Percentiles rank a stretch among this genome's conserved stretches.
Conservation (phyloP, 2,113 vertebrate genomes). For the Callocephalon fimbriatum region DNA sequence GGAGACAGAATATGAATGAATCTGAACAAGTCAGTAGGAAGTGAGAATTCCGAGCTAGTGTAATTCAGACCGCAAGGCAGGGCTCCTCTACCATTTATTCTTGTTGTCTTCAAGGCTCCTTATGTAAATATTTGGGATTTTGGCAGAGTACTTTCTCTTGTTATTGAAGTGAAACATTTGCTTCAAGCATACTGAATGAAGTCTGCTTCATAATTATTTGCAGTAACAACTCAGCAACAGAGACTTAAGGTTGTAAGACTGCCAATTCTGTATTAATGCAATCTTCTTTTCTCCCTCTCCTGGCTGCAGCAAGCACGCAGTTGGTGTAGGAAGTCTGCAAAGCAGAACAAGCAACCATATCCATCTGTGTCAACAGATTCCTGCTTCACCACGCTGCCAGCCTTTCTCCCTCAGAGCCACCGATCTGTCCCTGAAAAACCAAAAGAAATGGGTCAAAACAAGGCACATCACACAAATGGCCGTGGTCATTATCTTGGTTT, state of each 20-base stretch:
- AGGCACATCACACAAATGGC: neutral
- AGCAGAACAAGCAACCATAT: slow-evolving; percentile 50
- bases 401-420: slow-evolving; percentile 24
- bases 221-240: neutral
- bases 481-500: slow-evolving; percentile 43
- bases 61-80: neutral
- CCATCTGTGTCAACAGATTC: slow-evolving; percentile 51
- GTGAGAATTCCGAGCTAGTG: neutral
- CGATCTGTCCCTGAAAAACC: slow-evolving; percentile 43
- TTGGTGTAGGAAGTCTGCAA: slow-evolving; percentile 66
- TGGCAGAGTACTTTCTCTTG: slow-evolving; percentile 44
- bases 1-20: slow-evolving; percentile 22
- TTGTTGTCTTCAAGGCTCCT: slow-evolving; percentile 37
- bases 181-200: slow-evolving; percentile 10
- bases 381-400: slow-evolving; percentile 2
- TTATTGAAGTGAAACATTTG: slow-evolving; percentile 56
- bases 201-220: slow-evolving; percentile 45
- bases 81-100: slow-evolving; percentile 5
- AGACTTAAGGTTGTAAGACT: neutral
- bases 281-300: slow-evolving; percentile 22
- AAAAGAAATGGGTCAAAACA: neutral
- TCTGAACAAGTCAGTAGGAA: neutral
- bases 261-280: slow-evolving; percentile 37
- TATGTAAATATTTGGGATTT: slow-evolving; percentile 66
- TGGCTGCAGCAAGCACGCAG: slow-evolving; percentile 77